Evolutionary conservation across 1,140 invertebrate genomes (phyloP).

Genomic region (Palaemon carinicauda): DNA sequence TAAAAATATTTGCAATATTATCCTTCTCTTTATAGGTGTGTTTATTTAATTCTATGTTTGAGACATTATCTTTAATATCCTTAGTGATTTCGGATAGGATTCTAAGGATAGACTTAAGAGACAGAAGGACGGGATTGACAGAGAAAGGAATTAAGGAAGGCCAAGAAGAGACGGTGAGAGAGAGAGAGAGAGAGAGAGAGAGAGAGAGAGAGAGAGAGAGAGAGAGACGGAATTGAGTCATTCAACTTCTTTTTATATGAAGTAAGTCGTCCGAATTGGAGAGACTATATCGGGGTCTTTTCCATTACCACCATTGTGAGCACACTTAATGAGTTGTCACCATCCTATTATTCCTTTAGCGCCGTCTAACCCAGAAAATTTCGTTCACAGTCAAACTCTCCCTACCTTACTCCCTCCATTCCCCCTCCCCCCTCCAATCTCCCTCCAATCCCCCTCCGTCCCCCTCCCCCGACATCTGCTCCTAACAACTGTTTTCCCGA

Average conservation of each 20-base stretch:
- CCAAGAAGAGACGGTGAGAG: background rate
- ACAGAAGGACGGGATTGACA: background rate
- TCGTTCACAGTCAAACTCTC: constrained; percentile 6
- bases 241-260: constrained; percentile 27
- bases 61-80: no score
- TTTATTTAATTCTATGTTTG: no score
- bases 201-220: constrained; percentile 2
- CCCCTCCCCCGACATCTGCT: constrained; percentile 43
- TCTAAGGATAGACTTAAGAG: background rate
- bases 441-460: no score
- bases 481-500: constrained; percentile 58
- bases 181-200: background rate
- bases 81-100: no score
- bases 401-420: background rate
- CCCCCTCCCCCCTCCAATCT: constrained; percentile 15
- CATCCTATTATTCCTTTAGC: constrained; percentile 49
- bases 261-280: constrained; percentile 17
- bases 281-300: constrained; percentile 44
- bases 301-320: constrained; percentile 53
- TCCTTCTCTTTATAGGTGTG: no score
- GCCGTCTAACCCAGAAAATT: constrained; percentile 38
- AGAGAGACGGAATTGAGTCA: constrained; percentile 31
- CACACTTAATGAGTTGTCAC: constrained; percentile 54
- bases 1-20: no score
- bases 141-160: background rate